Evolutionary conservation across 2,888 invertebrate species (phyloP).

Genomic region (Melangyna quadrimaculata): DNA sequence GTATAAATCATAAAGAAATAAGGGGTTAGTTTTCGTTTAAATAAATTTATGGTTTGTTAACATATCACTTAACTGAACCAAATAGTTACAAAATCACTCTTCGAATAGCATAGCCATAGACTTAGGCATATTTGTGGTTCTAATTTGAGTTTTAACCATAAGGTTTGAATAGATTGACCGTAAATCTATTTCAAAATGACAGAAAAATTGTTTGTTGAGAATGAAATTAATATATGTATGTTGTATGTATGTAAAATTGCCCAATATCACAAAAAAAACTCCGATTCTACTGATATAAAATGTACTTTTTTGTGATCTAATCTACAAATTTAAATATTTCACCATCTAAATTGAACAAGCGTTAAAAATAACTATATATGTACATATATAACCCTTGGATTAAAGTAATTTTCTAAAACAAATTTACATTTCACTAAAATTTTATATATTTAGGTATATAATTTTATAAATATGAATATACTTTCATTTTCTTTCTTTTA

Average conservation of each 20-base stretch:
- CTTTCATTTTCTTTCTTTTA: neutral
- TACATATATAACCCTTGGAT: conserved; percentile 13
- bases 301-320: neutral
- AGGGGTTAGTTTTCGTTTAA: too few species aligned
- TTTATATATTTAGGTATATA: too few species aligned
- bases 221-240: neutral
- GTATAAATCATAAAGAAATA: too few species aligned
- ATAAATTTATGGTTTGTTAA: too few species aligned
- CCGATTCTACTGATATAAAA: neutral
- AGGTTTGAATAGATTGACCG: neutral
- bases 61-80: too few species aligned
- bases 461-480: conserved; percentile 5
- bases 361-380: conserved; percentile 35
- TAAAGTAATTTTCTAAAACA: conserved; percentile 17
- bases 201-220: neutral
- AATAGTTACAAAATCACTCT: too few species aligned
- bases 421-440: conserved; percentile 8
- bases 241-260: too few species aligned
- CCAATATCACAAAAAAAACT: neutral
- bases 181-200: neutral
- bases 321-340: neutral
- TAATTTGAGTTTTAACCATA: too few species aligned
- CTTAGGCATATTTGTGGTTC: too few species aligned
- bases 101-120: too few species aligned
- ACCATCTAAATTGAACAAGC: conserved; percentile 38